Evolutionary conservation across 1,140 invertebrate species (phyloP).

Genomic region (Meloidogyne floridensis): DNA sequence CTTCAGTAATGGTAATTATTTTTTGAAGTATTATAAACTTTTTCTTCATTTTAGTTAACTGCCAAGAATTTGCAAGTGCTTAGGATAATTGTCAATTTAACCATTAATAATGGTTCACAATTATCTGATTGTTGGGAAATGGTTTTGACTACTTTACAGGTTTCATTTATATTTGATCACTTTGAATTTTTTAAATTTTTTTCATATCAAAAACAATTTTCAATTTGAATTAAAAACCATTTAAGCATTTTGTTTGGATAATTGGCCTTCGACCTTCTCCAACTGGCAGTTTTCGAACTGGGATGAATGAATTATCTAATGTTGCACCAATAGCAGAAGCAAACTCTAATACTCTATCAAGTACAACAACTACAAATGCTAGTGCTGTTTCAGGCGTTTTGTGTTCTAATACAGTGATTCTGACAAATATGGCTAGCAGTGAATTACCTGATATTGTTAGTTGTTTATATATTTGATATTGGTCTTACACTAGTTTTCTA

Average conservation of each 20-base stretch:
- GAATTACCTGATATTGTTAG: constrained; percentile 77
- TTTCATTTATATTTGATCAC: neutral
- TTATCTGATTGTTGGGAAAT: constrained; percentile 91
- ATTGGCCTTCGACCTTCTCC: constrained; percentile 79
- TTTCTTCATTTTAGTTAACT: constrained; percentile 73
- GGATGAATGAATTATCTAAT: constrained; percentile 25
- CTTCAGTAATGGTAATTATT: constrained; percentile 82
- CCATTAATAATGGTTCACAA: constrained; percentile 87
- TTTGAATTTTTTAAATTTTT: constrained; percentile 60
- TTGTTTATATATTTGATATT: neutral
- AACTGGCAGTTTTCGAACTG: constrained; percentile 48
- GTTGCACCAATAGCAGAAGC: neutral
- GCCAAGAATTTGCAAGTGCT: constrained; percentile 96
- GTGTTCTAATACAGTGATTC: constrained; percentile 77
- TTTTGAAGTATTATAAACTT: neutral
- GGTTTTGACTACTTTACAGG: constrained; percentile 84
- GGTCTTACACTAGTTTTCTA: no score
- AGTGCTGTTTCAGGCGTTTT: constrained; percentile 60
- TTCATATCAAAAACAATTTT: constrained; percentile 65
- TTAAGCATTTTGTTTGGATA: constrained; percentile 88
- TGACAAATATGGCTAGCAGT: constrained; percentile 91
- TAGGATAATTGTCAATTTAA: constrained; percentile 82
- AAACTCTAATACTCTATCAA: constrained; percentile 10
- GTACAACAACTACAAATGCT: constrained; percentile 70
- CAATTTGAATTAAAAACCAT: neutral